Base-by-base conservation (phyloP, 2,113 vertebrate genomes). In the Gallinago undulata region DNA sequence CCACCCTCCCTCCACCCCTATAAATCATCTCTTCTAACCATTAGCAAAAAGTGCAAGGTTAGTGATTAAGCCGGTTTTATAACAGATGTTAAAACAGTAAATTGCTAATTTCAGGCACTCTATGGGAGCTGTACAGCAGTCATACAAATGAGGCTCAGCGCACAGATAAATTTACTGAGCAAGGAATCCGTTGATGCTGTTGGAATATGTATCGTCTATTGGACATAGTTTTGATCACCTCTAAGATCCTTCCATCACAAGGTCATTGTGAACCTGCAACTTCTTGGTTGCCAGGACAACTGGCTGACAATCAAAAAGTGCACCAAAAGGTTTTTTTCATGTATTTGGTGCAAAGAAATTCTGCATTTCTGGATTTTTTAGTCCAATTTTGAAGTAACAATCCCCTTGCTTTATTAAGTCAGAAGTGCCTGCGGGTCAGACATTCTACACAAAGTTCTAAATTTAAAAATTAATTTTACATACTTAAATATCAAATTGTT, bases 211-310 rank as follows among this genome's bases (percentile, higher is more conserved):
- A 43, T 47, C 67, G 19, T 48, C 62, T 33, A 4, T 6, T 35
- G 30, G 81, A 33, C 6, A 6, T 1, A 39, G 16, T 72, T 68
- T 18, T 53, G 43, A 79, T 22, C 48, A 83, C 21, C 79, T 92
- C 50, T 70, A 88, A 39, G 12, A 19, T 45, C 41, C 19, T 88
- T 86, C 57, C 18, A 76, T 14, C 5, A 13, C 30, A 69, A 90
- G 11, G 24, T 59, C n/a, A 60, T 0, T 68, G 28, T 45, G 57
- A 87, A 94, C 51, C 25, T 72, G 69, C 28, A 89, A 23, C 6
- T 84, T 84, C 41, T n/a, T 59, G 10, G 82, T 86, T 92, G 55
- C 63, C 90, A 90, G 63, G 89, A 93, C 89, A 95, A 92, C 79
- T 69, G 68, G 25, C 3, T 74, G 73, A 92, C 64, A 94, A 81